Evolutionary conservation across 2,797 vertebrate species (phyloP).

Genomic region (Remorina albescens): DNA sequence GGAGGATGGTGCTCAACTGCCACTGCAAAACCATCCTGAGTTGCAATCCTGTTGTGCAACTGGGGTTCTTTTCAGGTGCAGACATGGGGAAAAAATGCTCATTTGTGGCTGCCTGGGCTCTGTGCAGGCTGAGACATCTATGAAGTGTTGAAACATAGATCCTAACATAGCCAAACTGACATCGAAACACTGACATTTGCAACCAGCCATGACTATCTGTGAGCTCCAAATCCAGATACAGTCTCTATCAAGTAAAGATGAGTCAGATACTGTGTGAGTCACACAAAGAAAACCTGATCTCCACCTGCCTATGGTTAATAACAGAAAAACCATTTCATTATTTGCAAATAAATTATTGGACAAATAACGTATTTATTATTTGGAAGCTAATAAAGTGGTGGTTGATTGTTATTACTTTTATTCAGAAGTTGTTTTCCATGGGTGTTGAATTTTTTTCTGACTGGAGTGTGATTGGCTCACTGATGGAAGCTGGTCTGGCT

Average conservation of each 20-base stretch:
- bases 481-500: neutral
- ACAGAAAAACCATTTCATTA: neutral
- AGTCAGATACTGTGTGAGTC: conserved; percentile 54
- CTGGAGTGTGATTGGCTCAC: neutral
- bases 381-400: neutral
- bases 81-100: conserved; percentile 79
- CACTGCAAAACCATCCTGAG: conserved; percentile 48
- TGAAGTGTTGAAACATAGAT: conserved; percentile 79
- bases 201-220: conserved; percentile 76
- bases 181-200: conserved; percentile 76
- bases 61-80: conserved; percentile 79
- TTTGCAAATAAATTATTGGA: neutral
- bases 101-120: conserved; percentile 48
- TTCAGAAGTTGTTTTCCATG: neutral
- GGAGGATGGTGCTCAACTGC: conserved; percentile 40
- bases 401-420: neutral
- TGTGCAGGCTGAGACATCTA: conserved; percentile 73
- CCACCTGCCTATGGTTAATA: conserved; percentile 12
- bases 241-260: conserved; percentile 46
- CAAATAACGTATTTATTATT: too few species aligned
- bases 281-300: conserved; percentile 51
- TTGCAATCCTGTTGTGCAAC: conserved; percentile 75
- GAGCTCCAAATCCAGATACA: conserved; percentile 53
- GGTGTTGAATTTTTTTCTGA: conserved; percentile 13
- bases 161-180: conserved; percentile 68